Base-by-base conservation (phyloP, 2,888 invertebrate genomes). In the Chloromyia formosa region DNA sequence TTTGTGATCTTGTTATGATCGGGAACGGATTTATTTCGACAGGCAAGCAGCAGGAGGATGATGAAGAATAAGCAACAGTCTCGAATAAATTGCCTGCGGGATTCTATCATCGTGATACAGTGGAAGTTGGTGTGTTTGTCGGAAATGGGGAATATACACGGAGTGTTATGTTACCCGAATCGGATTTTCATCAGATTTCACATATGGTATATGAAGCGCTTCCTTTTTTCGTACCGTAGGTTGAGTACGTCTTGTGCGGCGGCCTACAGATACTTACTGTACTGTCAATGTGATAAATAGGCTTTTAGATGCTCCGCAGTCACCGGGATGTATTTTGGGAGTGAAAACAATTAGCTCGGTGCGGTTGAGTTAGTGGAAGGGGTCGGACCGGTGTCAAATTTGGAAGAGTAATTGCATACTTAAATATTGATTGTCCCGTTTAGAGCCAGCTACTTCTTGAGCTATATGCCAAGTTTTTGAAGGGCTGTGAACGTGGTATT, bases 1-100 rank as follows among this genome's bases (percentile, higher is more conserved):
- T 71, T 71, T 56, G 56, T 71, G 71, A 71, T 71, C 71, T 71
- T 71, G 71, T 71, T 71, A 71, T 56, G 71, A 71, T 71, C 42
- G 58, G 27, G 42, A 71, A 58, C 22, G 71, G 71, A 56, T 71
- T 71, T 56, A 56, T 71, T 12, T 68, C 53, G 18, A 20, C 4
- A 35, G n/a, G n/a, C n/a, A n/a, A n/a, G 12, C 16, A n/a, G 58
- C 12, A 12, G 60, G 23, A 60, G 27, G 23, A 35, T 35, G 27
- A 35, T 35, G 2, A 4, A 35, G 27, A 7, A 35, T 7, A 35
- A 35, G 27, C 27, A 35, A 35, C 27, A 35, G 7, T 35, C 27
- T 35, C 7, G 7, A 35, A 7, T 35, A 60, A 60, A 60, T 23
- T 14, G 27, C 60, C 27, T 23, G 60, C 60, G 60, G 60, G 23